phyloP scores from a whole-genome alignment of 2,113 vertebrate genomes.

The Alectura lathami region DNA sequence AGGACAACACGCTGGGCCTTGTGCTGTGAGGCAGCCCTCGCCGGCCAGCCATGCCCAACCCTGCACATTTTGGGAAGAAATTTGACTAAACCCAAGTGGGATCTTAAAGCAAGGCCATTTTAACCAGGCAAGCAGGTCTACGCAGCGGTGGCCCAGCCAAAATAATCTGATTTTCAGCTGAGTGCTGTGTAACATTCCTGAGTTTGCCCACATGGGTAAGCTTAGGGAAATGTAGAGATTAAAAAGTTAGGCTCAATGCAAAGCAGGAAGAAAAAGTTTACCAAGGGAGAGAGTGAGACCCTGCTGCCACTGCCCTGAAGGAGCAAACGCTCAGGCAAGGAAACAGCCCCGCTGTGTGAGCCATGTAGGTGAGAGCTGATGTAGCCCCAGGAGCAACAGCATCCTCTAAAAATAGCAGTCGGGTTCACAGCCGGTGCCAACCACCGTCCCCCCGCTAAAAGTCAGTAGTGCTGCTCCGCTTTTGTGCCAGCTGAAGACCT shows the following conservation, averaged over 20 bases:
- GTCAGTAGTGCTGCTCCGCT: neutral
- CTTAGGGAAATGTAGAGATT: neutral
- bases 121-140: neutral
- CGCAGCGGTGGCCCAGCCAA: neutral
- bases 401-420: conserved; percentile 21
- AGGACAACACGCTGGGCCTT: accelerated
- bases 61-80: neutral
- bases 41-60: accelerated
- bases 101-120: neutral
- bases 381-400: neutral
- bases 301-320: neutral
- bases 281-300: neutral
- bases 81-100: neutral
- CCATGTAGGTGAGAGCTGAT: conserved; percentile 8
- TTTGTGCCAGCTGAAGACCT: neutral
- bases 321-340: neutral
- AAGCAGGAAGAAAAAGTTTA: neutral
- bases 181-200: neutral
- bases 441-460: neutral
- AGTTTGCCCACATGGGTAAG: neutral
- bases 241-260: neutral
- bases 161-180: neutral
- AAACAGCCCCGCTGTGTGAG: neutral
- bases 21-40: accelerated
- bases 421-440: neutral